A percentile compares a stretch with the other conserved stretches of the same genome.
These are phyloP conservation scores for Lepidocolaptes lacrymiger DNA, from an alignment of 2,797 vertebrate species.

Conservation along the genomic window DNA sequence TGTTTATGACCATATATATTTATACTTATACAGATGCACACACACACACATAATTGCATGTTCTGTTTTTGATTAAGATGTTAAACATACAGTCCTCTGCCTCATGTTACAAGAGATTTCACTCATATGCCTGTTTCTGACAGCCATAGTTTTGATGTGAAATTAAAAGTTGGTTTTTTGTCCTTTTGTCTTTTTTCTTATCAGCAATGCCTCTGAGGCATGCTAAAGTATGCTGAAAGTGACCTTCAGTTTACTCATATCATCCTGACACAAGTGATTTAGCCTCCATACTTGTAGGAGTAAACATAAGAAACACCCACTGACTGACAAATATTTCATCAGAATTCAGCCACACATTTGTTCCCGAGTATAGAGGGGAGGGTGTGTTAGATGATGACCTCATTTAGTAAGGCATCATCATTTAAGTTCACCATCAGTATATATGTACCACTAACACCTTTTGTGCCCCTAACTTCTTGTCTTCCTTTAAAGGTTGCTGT, in stretches of 20 bases:
- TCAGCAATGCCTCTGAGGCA: conserved; percentile 71
- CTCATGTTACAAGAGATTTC: conserved; percentile 28
- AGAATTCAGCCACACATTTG: not conserved
- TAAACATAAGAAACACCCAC: conserved; percentile 59
- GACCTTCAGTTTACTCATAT: conserved; percentile 76
- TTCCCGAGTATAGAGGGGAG: not conserved
- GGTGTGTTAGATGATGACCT: not conserved
- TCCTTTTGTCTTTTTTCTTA: conserved; percentile 75
- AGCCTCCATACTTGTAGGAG: conserved; percentile 66
- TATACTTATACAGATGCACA: not conserved
- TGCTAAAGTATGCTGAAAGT: conserved; percentile 69
- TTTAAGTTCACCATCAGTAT: not conserved
- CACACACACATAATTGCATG: not conserved
- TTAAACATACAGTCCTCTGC: conserved; percentile 26
- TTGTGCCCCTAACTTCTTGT: not conserved
- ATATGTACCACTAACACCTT: not conserved
- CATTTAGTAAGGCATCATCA: not conserved
- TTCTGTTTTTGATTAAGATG: conserved; percentile 36
- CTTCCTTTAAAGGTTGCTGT: not conserved
- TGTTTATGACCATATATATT: conserved; percentile 19
- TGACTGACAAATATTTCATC: conserved; percentile 61
- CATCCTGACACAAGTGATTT: conserved; percentile 73
- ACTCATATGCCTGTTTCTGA: conserved; percentile 35
- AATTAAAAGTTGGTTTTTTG: conserved; percentile 73
- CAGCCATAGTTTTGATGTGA: conserved; percentile 37